Conservation (phyloP, 2,888 invertebrate species). For the Synergus japonicus region DNA sequence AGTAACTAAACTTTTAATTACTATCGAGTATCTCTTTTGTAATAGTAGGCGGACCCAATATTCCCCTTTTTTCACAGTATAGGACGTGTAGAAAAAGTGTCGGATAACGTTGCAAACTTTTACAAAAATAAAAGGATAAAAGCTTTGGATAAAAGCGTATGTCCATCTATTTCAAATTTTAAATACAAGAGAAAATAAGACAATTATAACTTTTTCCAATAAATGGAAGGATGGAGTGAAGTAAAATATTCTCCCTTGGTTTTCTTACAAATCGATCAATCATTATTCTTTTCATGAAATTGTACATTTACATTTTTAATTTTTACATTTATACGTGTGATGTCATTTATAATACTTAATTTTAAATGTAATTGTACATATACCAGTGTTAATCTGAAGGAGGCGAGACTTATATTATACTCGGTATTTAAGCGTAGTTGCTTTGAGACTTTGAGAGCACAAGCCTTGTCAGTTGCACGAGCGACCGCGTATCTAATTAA, state of each 20-base stretch:
- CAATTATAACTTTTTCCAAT: too few relatives aligned
- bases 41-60: background rate
- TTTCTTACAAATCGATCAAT: too few relatives aligned
- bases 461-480: constrained; percentile 52
- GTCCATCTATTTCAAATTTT: background rate
- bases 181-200: background rate
- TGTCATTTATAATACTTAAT: too few relatives aligned
- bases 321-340: too few relatives aligned
- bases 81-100: background rate
- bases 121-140: background rate
- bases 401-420: constrained; percentile 4
- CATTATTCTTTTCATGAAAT: too few relatives aligned
- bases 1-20: too few relatives aligned
- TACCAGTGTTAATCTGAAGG: background rate
- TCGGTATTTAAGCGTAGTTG: constrained; percentile 45
- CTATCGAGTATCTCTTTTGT: too few relatives aligned
- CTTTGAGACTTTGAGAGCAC: constrained; percentile 41
- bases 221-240: too few relatives aligned
- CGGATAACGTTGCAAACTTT: background rate
- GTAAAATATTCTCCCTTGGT: too few relatives aligned
- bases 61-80: background rate
- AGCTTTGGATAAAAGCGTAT: background rate
- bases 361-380: background rate
- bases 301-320: too few relatives aligned
- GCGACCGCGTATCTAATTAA: constrained; percentile 64